These are phyloP conservation scores for Lepus europaeus DNA, from an alignment of 2,113 vertebrate species.

Conservation along the genomic window DNA sequence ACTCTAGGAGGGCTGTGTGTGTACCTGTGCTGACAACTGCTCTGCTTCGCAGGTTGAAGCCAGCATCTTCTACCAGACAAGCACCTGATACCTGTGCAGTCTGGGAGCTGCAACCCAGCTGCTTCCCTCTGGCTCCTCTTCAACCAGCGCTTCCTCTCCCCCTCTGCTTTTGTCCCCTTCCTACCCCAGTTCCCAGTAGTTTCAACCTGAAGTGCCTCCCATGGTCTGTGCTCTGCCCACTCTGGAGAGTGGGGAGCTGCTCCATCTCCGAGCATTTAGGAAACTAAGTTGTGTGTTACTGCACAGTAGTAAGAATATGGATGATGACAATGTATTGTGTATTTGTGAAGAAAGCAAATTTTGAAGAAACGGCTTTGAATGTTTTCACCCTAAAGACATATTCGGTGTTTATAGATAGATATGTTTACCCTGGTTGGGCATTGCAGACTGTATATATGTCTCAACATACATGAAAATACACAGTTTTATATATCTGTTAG, in stretches of 20 bases:
- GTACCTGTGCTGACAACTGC: background rate
- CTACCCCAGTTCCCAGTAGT: background rate
- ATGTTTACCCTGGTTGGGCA: too few relatives aligned
- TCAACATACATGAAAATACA: too few relatives aligned
- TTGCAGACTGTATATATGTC: too few relatives aligned
- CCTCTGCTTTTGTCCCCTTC: background rate
- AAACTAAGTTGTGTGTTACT: too few relatives aligned
- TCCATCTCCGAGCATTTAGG: too few relatives aligned
- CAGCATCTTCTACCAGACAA: background rate
- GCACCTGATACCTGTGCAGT: background rate
- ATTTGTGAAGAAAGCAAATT: too few relatives aligned
- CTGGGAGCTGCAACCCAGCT: background rate
- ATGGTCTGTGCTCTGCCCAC: background rate
- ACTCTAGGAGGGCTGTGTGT: background rate
- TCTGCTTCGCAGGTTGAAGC: background rate
- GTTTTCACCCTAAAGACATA: too few relatives aligned
- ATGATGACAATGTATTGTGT: too few relatives aligned
- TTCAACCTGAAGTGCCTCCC: background rate
- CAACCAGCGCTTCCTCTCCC: background rate
- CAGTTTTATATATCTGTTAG: too few relatives aligned
- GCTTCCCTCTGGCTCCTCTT: background rate
- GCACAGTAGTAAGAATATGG: too few relatives aligned
- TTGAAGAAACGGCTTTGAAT: too few relatives aligned
- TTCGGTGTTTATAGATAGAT: too few relatives aligned
- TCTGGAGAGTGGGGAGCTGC: background rate